Evolutionary conservation across 2,888 invertebrate species (phyloP), one percentile per base, ranked within the genome.

Genomic region (Ectobius pallidus): DNA sequence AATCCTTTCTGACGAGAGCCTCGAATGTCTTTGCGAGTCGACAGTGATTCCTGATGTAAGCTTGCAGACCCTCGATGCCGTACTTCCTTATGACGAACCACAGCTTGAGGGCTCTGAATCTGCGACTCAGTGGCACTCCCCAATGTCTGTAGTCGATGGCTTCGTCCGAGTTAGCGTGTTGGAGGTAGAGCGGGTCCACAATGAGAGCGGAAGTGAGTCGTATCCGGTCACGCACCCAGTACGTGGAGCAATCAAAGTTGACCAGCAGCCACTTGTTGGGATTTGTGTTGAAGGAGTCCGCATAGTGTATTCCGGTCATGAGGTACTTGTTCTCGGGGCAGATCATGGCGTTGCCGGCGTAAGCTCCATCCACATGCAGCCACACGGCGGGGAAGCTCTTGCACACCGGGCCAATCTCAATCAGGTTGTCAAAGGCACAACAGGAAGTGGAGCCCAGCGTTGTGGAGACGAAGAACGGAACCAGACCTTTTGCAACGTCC

Each of bases 301-400:
- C 94, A 80, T 91, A 89, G 83, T 94, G 89, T 32, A 91, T 84
- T 0, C 91, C 91, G 3, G 86, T 84, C 79, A 89, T 86, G 61
- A 88, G 83, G 0, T 86, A 84, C 74, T 92, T 87, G 81, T 94
- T 88, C 83, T 95, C 95, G 0, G 94, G 94, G 78, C 95, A 91
- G 74, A 96, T 93, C 79, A 96, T 91, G 0, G 92, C 90, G 78
- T 90, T 93, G 2, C 96, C 96, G 1, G 93, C 95, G 80, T 95
- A 96, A 0, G 95, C 95, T 0, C 91, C 94, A 81, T 95, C 95
- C 1, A 94, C 92, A 81, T 95, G 95, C 30, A 95, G 85, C 95
- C 95, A 96, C n/a, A 92, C 86, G 69, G 85, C 85, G 0, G 89
- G 86, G 76, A 85, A 83, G 1, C 83, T 83, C 77, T 91, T 89